These are phyloP conservation scores for Otus sunia DNA, from an alignment of 2,113 vertebrate genomes.

Conservation along the genomic window DNA sequence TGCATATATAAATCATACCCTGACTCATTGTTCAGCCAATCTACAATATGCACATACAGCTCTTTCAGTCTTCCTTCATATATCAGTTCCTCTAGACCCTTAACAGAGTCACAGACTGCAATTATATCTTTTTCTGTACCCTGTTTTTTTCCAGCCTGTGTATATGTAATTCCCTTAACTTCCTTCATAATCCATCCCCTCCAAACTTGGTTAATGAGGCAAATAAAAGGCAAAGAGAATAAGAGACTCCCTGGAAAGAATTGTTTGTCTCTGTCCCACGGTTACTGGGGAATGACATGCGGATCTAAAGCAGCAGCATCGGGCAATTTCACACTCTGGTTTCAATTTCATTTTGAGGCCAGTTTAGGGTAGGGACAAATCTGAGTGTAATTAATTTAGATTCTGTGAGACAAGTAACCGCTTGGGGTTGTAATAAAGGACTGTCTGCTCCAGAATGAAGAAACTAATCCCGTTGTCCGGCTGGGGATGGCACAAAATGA, in stretches of 20 bases:
- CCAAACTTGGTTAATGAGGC: slow-evolving; percentile 37
- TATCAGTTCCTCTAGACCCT: neutral
- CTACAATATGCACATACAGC: neutral
- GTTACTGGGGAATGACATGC: neutral
- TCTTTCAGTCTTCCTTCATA: neutral
- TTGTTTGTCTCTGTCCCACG: neutral
- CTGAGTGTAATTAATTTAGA: slow-evolving; percentile 68
- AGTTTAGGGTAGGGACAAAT: slow-evolving; percentile 59
- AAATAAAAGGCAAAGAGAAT: slow-evolving; percentile 34
- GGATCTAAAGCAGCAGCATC: neutral
- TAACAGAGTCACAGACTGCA: neutral
- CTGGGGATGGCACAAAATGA: slow-evolving; percentile 45
- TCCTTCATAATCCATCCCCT: slow-evolving; percentile 6
- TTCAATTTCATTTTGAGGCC: slow-evolving; percentile 62
- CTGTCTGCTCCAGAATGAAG: slow-evolving; percentile 38
- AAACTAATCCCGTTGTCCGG: slow-evolving; percentile 32
- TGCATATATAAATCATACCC: neutral
- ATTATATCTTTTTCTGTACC: neutral
- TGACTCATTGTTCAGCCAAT: neutral
- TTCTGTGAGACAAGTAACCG: slow-evolving; percentile 55
- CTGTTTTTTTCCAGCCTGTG: neutral
- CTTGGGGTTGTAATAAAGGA: slow-evolving; percentile 59
- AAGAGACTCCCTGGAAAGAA: slow-evolving; percentile 41
- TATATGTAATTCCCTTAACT: neutral
- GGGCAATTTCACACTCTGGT: slow-evolving; percentile 66